A percentile compares a stretch with the other conserved stretches of the same genome.
Conservation (phyloP, 1,140 invertebrate genomes). For the Drosophila yakuba region DNA sequence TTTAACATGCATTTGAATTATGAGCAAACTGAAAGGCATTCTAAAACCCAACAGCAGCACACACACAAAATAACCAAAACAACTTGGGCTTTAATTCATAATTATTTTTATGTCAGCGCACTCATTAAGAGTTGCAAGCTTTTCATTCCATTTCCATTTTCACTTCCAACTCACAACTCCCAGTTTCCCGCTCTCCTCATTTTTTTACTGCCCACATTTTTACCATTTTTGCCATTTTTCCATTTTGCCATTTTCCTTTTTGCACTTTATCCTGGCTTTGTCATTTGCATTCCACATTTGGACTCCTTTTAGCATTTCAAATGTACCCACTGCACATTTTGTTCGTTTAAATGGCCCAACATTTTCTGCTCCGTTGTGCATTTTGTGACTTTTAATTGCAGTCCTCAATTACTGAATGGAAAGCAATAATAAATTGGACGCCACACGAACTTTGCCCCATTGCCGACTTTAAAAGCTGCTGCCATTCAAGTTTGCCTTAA, state of each 20-base stretch:
- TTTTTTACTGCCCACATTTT: not conserved
- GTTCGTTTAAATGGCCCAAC: conserved; percentile 51
- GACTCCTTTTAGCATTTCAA: conserved; percentile 60
- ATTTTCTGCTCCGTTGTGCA: conserved; percentile 58
- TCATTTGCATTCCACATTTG: conserved; percentile 76
- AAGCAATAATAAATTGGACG: conserved; percentile 43
- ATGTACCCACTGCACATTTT: conserved; percentile 57
- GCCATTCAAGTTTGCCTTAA: conserved; percentile 4
- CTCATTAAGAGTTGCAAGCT: conserved; percentile 70
- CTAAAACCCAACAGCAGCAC: conserved; percentile 6
- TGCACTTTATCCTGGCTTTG: conserved; percentile 48
- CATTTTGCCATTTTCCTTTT: conserved; percentile 1
- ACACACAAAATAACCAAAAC: conserved; percentile 51
- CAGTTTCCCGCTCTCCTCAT: too few species aligned
- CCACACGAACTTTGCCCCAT: conserved; percentile 6
- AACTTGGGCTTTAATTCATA: conserved; percentile 80
- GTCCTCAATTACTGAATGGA: conserved; percentile 42
- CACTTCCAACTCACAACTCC: too few species aligned
- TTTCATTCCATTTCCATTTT: conserved; percentile 34
- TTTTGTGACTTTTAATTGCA: conserved; percentile 62
- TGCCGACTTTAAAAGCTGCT: not conserved
- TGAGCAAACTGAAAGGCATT: conserved; percentile 58
- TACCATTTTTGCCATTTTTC: too few species aligned
- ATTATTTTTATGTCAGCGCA: conserved; percentile 82
- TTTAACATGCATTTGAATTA: conserved; percentile 77